phyloP scores from a whole-genome alignment of 2,797 vertebrate genomes.

The Urosaurus nigricauda region DNA sequence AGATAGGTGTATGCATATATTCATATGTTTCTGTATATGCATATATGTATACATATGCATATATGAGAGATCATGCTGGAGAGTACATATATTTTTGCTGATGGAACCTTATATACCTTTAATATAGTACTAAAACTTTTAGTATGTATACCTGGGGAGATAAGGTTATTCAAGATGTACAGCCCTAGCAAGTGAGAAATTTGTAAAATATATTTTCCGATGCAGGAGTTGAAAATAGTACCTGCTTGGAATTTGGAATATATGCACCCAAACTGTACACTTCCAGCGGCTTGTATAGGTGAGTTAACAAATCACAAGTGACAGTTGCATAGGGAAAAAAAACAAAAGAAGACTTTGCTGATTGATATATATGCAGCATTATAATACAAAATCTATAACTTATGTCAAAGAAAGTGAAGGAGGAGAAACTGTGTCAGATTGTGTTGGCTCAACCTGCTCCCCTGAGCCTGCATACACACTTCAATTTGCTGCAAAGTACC shows the following conservation, averaged over 20 bases:
- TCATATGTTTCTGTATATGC: too few species aligned
- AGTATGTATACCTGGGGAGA: slow-evolving; percentile 29
- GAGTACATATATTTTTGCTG: neutral
- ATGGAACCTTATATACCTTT: neutral
- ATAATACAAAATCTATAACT: slow-evolving; percentile 51
- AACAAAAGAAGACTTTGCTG: slow-evolving; percentile 24
- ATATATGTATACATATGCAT: too few species aligned
- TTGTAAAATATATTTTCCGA: slow-evolving; percentile 58
- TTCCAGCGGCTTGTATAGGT: neutral
- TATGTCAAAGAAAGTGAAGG: slow-evolving; percentile 58
- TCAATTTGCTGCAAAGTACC: slow-evolving; percentile 64
- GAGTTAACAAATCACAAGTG: slow-evolving; percentile 15
- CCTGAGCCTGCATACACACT: slow-evolving; percentile 57
- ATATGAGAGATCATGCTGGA: neutral
- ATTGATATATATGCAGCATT: slow-evolving; percentile 42
- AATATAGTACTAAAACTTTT: neutral
- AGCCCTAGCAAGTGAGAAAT: slow-evolving; percentile 67
- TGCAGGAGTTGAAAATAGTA: neutral
- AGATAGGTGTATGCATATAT: neutral
- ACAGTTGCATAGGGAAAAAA: slow-evolving; percentile 25
- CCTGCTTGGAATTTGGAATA: slow-evolving; percentile 36
- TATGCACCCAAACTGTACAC: slow-evolving; percentile 26
- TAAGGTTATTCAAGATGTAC: slow-evolving; percentile 67
- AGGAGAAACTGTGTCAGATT: slow-evolving; percentile 56
- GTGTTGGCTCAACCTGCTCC: slow-evolving; percentile 64